Evolutionary conservation across 2,113 vertebrate genomes (phyloP), one percentile per base, ranked within the genome.

Genomic region (Callipepla squamata): DNA sequence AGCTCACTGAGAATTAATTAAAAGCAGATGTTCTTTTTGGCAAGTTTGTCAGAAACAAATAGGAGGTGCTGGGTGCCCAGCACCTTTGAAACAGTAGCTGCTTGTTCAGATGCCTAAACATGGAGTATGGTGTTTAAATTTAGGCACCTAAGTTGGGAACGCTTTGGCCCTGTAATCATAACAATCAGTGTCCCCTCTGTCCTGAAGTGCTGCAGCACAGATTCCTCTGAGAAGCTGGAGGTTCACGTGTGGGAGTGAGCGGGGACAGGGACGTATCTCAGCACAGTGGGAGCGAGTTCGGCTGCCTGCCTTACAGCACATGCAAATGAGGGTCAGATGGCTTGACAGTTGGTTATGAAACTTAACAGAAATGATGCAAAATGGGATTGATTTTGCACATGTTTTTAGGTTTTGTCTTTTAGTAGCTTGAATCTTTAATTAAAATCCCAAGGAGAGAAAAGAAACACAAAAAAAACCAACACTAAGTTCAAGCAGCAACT

Each of bases 331-430:
- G 86, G 91, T 95, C 95, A 95, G 91, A 85, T 77, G 51, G 88
- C 93, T 95, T 84, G 88, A 92, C 94, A 88, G 73, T 86, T 96
- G 92, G 80, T 96, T 87, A 30, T 89, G 85, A 88, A 92, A 47
- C 90, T 85, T 57, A 87, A 81, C 66, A 93, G 88, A 92, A 95
- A 95, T 94, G 89, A 92, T 95, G 92, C 88, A 92, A 85, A 97
- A 95, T 87, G 91, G n/a, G 68, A 68, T 88, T 87, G 92, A 93
- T 96, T 91, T 88, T 78, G 77, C 93, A 83, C 80, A 61, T 84
- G 66, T 92, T 93, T 96, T 95, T 87, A 90, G 88, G n/a, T 63
- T 96, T 96, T 96, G 80, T 95, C 91, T 96, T 96, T 95, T 83
- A 73, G 66, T 77, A 85, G 55, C 87, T 93, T n/a, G 79, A 89